These are phyloP conservation scores for Jaculus jaculus DNA, from an alignment of 2,113 vertebrate genomes.

Conservation along the genomic window DNA sequence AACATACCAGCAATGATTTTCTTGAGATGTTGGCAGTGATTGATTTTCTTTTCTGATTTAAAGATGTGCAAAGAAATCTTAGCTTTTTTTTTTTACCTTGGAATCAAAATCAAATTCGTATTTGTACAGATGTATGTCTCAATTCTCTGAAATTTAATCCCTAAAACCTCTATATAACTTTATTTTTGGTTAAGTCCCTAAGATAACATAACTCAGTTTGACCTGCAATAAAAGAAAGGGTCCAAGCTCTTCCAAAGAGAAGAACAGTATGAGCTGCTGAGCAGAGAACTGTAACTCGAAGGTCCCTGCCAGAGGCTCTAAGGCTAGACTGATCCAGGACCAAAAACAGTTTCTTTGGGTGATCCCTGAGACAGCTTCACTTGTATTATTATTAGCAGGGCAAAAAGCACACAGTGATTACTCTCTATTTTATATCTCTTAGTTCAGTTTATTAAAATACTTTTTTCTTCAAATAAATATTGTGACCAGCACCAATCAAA, in stretches of 20 bases:
- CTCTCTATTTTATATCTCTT: not conserved
- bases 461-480: slow-evolving; percentile 52
- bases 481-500: not conserved
- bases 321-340: not conserved
- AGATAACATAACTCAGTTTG: not conserved
- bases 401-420: not conserved
- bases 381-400: not conserved
- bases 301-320: not conserved
- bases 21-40: not conserved
- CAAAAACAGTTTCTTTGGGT: slow-evolving; percentile 32
- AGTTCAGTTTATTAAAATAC: slow-evolving; percentile 58
- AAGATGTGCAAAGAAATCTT: slow-evolving; percentile 33
- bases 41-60: slow-evolving; percentile 19
- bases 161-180: not conserved
- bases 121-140: not conserved
- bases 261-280: slow-evolving; percentile 11
- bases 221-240: not conserved
- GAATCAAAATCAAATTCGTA: slow-evolving; percentile 11
- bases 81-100: not conserved
- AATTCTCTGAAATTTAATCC: slow-evolving; percentile 18
- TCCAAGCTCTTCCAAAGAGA: not conserved
- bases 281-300: not conserved
- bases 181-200: slow-evolving; percentile 44
- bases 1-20: not conserved
- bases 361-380: not conserved